Conservation (phyloP, 37 sponge, comb jelly and placozoan species). For the Amphimedon queenslandica region DNA sequence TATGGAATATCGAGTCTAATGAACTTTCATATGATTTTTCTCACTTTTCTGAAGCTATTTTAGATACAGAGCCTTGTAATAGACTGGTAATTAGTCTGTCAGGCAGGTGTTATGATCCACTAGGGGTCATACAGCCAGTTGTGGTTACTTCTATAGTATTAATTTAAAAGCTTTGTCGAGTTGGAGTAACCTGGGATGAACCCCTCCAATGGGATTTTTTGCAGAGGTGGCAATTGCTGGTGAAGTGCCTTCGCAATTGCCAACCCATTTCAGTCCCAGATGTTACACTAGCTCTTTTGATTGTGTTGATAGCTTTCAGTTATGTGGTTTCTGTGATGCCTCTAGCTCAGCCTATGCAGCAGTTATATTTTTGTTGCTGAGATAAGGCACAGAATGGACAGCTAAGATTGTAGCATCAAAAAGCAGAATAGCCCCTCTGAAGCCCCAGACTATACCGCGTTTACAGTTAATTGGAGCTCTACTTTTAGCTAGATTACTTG, state of each 20-base stretch:
- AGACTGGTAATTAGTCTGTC: background rate
- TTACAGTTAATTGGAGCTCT: background rate
- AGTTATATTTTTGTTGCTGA: background rate
- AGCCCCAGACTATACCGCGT: background rate
- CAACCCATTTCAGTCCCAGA: background rate
- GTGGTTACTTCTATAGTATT: background rate
- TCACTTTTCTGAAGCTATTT: too few relatives aligned
- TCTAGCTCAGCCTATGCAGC: conserved; percentile 6
- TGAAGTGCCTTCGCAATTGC: background rate
- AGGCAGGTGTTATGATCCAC: conserved; percentile 1
- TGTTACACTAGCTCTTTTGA: too few relatives aligned
- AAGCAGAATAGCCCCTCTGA: background rate
- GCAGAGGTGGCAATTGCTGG: background rate
- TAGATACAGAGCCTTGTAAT: background rate
- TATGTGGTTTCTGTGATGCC: conserved; percentile 14
- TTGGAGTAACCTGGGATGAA: background rate
- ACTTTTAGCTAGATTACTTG: conserved; percentile 4
- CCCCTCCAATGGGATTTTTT: background rate
- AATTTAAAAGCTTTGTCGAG: background rate
- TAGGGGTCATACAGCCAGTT: background rate
- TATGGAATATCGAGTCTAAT: background rate
- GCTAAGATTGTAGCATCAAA: conserved; percentile 6
- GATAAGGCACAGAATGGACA: background rate
- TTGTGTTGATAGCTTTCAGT: background rate
- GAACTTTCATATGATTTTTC: background rate